Conservation (phyloP, 2,797 vertebrate genomes). For the Crocodylus rhombifer region DNA sequence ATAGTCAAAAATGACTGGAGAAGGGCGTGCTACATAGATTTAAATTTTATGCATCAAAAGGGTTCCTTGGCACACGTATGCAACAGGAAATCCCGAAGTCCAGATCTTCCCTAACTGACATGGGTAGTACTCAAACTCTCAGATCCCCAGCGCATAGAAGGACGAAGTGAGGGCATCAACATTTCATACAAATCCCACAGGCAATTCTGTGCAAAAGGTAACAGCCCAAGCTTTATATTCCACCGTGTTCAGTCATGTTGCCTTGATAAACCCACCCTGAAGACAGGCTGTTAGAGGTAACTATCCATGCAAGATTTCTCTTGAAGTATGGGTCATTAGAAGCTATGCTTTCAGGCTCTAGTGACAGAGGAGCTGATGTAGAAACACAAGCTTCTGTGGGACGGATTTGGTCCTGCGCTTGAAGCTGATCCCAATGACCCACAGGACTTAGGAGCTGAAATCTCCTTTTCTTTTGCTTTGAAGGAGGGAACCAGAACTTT, state of each 20-base stretch:
- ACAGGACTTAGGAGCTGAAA: neutral
- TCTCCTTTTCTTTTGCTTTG: neutral
- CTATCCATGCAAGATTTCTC: neutral
- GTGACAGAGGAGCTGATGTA: neutral
- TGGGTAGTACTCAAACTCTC: neutral
- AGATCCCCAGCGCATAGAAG: neutral
- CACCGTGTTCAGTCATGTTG: neutral
- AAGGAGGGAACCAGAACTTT: neutral
- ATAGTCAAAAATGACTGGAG: conserved; percentile 3
- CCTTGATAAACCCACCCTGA: neutral
- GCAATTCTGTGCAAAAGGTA: neutral
- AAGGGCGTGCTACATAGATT: neutral
- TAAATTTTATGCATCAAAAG: conserved; percentile 1
- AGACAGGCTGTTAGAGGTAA: neutral
- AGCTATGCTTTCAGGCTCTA: neutral
- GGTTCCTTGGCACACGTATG: neutral
- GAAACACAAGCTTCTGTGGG: neutral
- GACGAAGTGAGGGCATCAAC: neutral
- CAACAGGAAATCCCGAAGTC: neutral
- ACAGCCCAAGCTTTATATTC: neutral
- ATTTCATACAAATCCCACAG: neutral
- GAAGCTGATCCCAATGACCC: neutral
- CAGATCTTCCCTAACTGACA: neutral
- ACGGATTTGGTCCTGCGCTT: neutral
- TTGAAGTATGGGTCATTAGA: neutral